Evolutionary conservation across 30 jellyfish, hydroid and myxozoan species (phyloP).

Genomic region (Phacellophora camtschatica): DNA sequence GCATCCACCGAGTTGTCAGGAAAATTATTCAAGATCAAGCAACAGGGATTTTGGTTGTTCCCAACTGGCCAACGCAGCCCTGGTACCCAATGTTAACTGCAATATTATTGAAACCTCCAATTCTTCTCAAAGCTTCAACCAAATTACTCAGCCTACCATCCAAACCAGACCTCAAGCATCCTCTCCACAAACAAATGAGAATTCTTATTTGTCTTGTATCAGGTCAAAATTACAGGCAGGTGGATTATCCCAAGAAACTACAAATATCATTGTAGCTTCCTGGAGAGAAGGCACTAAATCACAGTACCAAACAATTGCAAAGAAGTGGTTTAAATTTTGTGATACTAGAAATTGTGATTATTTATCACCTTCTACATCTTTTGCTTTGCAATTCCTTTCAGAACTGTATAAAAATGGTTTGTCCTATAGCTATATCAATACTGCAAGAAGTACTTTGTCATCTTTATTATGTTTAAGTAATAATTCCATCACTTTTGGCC

Average conservation of each 20-base stretch:
- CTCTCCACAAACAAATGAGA: background rate
- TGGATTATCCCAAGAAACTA: background rate
- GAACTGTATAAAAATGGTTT: background rate
- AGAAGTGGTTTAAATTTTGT: too few relatives aligned
- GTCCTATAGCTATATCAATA: background rate
- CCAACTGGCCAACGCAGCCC: constrained; percentile 18
- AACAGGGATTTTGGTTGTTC: constrained; percentile 23
- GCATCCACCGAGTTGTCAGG: constrained; percentile 26
- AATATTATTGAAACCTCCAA: background rate
- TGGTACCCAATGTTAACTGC: constrained; percentile 17
- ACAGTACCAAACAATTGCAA: too few relatives aligned
- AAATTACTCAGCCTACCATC: background rate
- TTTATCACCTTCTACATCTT: background rate
- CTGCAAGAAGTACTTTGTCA: background rate
- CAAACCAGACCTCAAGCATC: background rate
- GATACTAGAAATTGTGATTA: too few relatives aligned
- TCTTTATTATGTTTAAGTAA: background rate
- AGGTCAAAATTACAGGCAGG: background rate
- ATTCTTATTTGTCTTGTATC: constrained; percentile 4
- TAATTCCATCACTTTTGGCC: background rate
- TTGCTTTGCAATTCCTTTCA: background rate
- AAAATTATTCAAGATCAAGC: constrained; percentile 8
- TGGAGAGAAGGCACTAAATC: too few relatives aligned
- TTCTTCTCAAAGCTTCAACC: background rate
- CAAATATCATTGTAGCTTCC: too few relatives aligned